phyloP scores from a whole-genome alignment of 2,113 vertebrate genomes.

The Phylloscopus trochiloides region DNA sequence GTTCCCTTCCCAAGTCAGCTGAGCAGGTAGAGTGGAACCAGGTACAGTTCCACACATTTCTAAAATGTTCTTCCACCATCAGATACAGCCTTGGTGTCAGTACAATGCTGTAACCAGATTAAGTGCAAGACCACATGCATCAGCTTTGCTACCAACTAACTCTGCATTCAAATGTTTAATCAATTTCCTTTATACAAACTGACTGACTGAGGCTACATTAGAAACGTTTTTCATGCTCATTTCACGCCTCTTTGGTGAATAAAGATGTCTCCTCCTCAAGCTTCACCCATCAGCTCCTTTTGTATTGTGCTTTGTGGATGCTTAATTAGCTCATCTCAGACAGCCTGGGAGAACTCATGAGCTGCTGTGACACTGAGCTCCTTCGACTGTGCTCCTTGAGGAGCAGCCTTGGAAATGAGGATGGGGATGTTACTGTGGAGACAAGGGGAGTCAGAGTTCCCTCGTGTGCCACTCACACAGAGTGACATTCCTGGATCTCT shows the following conservation, averaged over 20 bases:
- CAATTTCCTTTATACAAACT: not conserved
- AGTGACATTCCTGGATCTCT: not conserved
- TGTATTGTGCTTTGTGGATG: not conserved
- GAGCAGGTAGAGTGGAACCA: not conserved
- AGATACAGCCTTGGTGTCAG: not conserved
- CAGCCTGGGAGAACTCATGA: not conserved
- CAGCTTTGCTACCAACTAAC: not conserved
- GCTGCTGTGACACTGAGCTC: not conserved
- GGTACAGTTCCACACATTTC: not conserved
- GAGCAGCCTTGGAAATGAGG: not conserved
- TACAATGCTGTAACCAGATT: not conserved
- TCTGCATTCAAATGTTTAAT: not conserved
- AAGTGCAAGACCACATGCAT: not conserved
- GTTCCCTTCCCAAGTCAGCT: not conserved
- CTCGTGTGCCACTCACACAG: not conserved
- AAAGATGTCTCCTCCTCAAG: not conserved
- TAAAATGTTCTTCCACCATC: not conserved
- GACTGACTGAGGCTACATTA: not conserved
- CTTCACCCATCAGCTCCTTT: not conserved
- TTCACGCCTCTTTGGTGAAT: not conserved
- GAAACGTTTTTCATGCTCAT: not conserved
- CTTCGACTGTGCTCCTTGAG: not conserved
- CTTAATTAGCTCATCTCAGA: not conserved
- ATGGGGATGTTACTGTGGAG: not conserved
- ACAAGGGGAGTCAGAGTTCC: not conserved